Percentiles rank a stretch among this genome's conserved stretches.
These are phyloP conservation scores for Datnioides undecimradiatus DNA, from an alignment of 2,113 vertebrate genomes.

Conservation along the genomic window DNA sequence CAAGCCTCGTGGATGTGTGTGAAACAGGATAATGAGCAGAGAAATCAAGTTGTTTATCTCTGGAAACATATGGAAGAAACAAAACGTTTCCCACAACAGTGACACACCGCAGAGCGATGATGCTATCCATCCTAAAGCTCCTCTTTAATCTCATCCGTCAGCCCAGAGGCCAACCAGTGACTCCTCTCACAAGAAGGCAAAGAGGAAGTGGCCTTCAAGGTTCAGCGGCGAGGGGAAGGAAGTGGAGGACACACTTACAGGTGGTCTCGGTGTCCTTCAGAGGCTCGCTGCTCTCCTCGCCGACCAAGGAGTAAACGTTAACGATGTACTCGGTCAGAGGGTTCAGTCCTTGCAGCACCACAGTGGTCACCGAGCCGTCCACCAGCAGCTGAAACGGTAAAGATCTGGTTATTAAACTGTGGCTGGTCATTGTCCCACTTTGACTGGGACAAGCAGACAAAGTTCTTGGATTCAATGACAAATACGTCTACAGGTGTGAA, in stretches of 20 bases:
- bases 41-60: slow-evolving; percentile 41
- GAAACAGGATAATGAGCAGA: slow-evolving; percentile 19
- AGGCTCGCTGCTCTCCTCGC: slow-evolving; percentile 91
- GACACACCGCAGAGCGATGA: neutral
- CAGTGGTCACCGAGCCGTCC: slow-evolving; percentile 87
- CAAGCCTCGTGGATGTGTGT: neutral
- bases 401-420: neutral
- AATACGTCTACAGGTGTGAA: too few relatives aligned
- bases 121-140: neutral
- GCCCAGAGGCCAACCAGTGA: neutral
- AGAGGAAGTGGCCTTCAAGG: too few relatives aligned
- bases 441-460: neutral
- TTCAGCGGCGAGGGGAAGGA: neutral
- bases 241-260: slow-evolving; percentile 84
- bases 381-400: slow-evolving; percentile 85
- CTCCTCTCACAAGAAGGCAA: too few relatives aligned
- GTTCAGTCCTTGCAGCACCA: slow-evolving; percentile 86
- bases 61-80: slow-evolving; percentile 15
- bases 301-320: slow-evolving; percentile 87
- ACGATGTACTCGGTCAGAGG: slow-evolving; percentile 92
- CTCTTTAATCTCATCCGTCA: neutral
- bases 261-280: slow-evolving; percentile 92
- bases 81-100: slow-evolving; percentile 15
- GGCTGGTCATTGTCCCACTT: neutral
- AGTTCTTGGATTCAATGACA: neutral